Base-by-base conservation (phyloP, 2,797 vertebrate genomes). In the Rhinophrynus dorsalis region DNA sequence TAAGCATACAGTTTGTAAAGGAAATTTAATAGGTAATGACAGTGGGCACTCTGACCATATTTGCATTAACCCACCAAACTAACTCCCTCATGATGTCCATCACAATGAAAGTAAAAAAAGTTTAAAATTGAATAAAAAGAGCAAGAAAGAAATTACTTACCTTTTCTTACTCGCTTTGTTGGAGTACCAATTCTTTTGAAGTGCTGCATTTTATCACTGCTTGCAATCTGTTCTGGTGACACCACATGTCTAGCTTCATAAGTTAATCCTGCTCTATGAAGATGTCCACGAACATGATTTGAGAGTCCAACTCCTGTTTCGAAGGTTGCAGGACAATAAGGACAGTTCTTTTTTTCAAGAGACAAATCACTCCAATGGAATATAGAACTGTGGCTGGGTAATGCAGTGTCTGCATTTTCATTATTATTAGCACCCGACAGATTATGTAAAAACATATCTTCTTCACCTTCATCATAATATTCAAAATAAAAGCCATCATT, bases 231-330 rank as follows among this genome's bases (percentile, higher is more conserved):
- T 76, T 96, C 94, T 65, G 92, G 91, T 76, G 96, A 90, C 51
- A 95, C 93, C 78, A 92, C 92, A 48, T 98, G 95, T 17, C 95
- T 94, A 50, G 94, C 95, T 77, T 96, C 91, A 26, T 96, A 98
- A 78, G 92, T 95, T 72, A 97, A 81, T 69, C 96, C 94, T 42
- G 94, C 95, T 86, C 97, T 91, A 79, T 99, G 94, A 82, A 98
- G 92, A 88, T 99, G 97, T 67, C 96, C 96, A 80, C 96, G 90
- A 58, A 98, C 90, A 32, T 99, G 97, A 88, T 98, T 98, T 76
- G 96, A 98, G 80, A 99, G 88, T 54, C 95, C 94, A 79, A 99
- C 95, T 77, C 96, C 97, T 2, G 97, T 98, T 86, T 98, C 95
- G 86, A 99, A 99, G 48, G 94, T 85, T 74, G 96, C 96, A 51